phyloP scores from a whole-genome alignment of 2,113 vertebrate species.

The Scalopus aquaticus region DNA sequence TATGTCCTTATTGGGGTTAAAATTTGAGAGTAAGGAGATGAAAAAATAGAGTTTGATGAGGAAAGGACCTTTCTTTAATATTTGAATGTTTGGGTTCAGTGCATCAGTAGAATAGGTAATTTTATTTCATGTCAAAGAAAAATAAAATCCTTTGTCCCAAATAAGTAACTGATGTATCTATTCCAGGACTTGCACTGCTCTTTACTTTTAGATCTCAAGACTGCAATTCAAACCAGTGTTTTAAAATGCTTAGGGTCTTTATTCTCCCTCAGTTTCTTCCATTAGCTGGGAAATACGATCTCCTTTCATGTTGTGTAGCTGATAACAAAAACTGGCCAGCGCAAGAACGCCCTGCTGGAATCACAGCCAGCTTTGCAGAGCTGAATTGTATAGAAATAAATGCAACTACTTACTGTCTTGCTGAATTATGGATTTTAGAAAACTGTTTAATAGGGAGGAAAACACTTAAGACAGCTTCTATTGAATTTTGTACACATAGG shows the following conservation, averaged over 20 bases:
- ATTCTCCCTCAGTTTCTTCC: slow-evolving; percentile 76
- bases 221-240: slow-evolving; percentile 71
- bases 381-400: slow-evolving; percentile 84
- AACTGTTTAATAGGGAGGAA: slow-evolving; percentile 85
- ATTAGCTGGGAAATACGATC: slow-evolving; percentile 82
- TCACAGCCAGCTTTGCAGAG: slow-evolving; percentile 83
- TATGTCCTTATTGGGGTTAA: slow-evolving; percentile 39
- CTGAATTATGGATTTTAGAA: slow-evolving; percentile 86
- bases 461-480: slow-evolving; percentile 82
- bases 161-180: slow-evolving; percentile 61
- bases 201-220: slow-evolving; percentile 66
- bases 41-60: not conserved
- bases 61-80: slow-evolving; percentile 15
- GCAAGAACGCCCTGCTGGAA: slow-evolving; percentile 81
- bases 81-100: slow-evolving; percentile 9
- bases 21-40: slow-evolving; percentile 25
- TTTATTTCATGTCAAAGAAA: slow-evolving; percentile 38
- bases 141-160: slow-evolving; percentile 52
- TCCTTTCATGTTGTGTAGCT: slow-evolving; percentile 82
- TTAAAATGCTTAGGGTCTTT: slow-evolving; percentile 78
- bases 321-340: slow-evolving; percentile 83
- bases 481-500: slow-evolving; percentile 74
- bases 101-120: slow-evolving; percentile 49
- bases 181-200: slow-evolving; percentile 50
- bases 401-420: slow-evolving; percentile 84